These are phyloP conservation scores for Yponomeuta evonymella DNA, from an alignment of 2,888 invertebrate genomes.

Conservation along the genomic window DNA sequence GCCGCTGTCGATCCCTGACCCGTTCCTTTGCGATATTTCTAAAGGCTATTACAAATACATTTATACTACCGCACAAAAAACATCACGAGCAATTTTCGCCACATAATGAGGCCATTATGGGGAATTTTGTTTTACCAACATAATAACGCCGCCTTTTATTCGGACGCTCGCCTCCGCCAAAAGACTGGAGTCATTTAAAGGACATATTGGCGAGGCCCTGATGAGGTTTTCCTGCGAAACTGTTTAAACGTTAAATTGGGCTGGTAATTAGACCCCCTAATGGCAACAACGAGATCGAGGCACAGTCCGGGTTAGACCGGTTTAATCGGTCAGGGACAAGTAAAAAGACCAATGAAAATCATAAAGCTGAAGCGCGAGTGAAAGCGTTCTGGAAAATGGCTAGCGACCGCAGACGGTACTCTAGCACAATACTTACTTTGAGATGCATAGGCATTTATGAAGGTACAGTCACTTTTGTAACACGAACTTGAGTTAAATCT, in stretches of 20 bases:
- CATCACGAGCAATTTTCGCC: constrained; percentile 74
- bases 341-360: constrained; percentile 2
- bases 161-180: constrained; percentile 55
- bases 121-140: constrained; percentile 76
- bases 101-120: constrained; percentile 76
- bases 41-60: constrained; percentile 77
- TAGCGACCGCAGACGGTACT: constrained; percentile 1
- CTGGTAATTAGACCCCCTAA: constrained; percentile 49
- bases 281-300: background rate
- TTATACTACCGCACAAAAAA: constrained; percentile 74
- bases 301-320: background rate
- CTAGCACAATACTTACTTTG: background rate
- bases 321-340: background rate
- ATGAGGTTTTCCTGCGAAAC: constrained; percentile 74
- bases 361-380: constrained; percentile 5
- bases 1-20: constrained; percentile 64
- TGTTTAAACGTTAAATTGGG: constrained; percentile 65
- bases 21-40: constrained; percentile 73
- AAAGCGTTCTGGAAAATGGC: background rate
- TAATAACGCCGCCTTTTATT: constrained; percentile 74
- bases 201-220: constrained; percentile 64
- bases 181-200: constrained; percentile 66
- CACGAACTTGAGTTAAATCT: background rate
- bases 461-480: background rate
- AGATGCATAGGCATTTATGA: background rate